These are phyloP conservation scores for Andrena trimmerana DNA, from an alignment of 2,888 invertebrate genomes.

Conservation along the genomic window DNA sequence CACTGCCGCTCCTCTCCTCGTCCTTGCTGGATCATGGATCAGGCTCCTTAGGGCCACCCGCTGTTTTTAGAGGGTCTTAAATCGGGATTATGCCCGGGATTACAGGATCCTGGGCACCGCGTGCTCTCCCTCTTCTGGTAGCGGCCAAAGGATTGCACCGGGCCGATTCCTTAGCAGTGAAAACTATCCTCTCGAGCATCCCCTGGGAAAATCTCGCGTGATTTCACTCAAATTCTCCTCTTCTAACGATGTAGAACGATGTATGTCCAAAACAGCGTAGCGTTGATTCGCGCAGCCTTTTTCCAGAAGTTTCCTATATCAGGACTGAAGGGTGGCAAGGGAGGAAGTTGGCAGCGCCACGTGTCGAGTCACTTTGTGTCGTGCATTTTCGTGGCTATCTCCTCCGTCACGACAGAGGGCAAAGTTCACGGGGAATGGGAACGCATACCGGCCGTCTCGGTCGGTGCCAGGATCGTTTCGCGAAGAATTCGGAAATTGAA, in stretches of 20 bases:
- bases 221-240: background rate
- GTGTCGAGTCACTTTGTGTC: conserved; percentile 17
- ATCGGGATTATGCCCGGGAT: conserved; percentile 80
- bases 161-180: background rate
- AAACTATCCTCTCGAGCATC: background rate
- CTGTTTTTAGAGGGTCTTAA: conserved; percentile 78
- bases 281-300: background rate
- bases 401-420: conserved; percentile 5
- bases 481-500: conserved; percentile 45
- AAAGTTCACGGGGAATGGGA: background rate
- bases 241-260: too few species aligned
- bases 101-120: conserved; percentile 64
- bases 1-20: conserved; percentile 13
- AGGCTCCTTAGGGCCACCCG: conserved; percentile 73
- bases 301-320: background rate
- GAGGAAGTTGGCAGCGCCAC: background rate
- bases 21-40: conserved; percentile 50
- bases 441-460: background rate
- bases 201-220: background rate
- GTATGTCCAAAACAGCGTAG: background rate
- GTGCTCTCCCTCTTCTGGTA: conserved; percentile 38
- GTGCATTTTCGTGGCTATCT: conserved; percentile 15
- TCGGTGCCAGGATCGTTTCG: conserved; percentile 28
- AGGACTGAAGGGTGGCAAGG: too few species aligned
- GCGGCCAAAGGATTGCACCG: conserved; percentile 25